Conservation (phyloP, 2,888 invertebrate genomes). For the Cephonodes hylas region DNA sequence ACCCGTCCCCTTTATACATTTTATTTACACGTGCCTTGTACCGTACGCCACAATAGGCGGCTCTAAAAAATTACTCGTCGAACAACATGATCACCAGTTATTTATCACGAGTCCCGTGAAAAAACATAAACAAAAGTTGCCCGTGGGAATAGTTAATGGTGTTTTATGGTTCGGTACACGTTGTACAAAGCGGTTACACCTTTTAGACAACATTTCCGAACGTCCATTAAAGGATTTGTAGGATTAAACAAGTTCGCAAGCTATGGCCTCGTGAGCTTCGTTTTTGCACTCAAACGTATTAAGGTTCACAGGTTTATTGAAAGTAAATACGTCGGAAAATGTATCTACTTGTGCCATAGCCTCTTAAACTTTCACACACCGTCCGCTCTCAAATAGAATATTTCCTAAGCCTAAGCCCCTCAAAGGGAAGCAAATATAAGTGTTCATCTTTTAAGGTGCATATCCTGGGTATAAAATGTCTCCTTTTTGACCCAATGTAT, state of each 20-base stretch:
- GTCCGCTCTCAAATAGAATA: no score
- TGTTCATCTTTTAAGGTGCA: no score
- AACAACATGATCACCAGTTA: not conserved
- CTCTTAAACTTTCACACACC: no score
- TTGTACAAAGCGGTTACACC: conserved; percentile 45
- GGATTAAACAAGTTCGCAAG: conserved; percentile 55
- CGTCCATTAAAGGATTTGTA: conserved; percentile 71
- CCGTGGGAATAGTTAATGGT: conserved; percentile 26
- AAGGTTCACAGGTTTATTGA: conserved; percentile 28
- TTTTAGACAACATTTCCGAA: conserved; percentile 57
- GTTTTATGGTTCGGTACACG: conserved; percentile 28
- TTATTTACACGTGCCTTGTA: no score
- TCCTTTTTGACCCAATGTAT: no score
- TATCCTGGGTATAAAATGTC: no score
- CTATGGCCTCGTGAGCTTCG: conserved; percentile 38
- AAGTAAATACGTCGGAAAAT: not conserved
- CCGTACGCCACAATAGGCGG: no score
- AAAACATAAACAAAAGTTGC: conserved; percentile 12
- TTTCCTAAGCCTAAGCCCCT: no score
- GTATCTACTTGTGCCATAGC: no score
- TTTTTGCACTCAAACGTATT: conserved; percentile 46
- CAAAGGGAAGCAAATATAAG: no score
- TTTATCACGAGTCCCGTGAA: not conserved
- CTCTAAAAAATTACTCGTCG: no score
- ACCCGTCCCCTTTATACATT: no score